These are phyloP conservation scores for Rambutsinella grinnellia DNA, from an alignment of 2,888 invertebrate genomes.

Conservation along the genomic window DNA sequence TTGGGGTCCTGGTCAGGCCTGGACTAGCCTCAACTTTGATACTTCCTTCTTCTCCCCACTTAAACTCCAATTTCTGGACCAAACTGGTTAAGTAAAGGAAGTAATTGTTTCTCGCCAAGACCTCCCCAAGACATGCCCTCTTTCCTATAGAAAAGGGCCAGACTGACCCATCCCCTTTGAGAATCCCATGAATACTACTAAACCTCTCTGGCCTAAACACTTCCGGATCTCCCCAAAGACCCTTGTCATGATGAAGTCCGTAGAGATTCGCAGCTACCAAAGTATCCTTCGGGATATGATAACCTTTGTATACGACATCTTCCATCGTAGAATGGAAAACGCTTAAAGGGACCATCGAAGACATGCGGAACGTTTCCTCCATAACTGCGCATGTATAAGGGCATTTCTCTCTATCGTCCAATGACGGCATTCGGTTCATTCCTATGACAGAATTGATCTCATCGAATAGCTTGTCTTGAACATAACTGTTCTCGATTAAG, in stretches of 20 bases:
- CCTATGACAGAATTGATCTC: slow-evolving; percentile 46
- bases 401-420: slow-evolving; percentile 43
- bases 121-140: slow-evolving; percentile 40
- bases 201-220: slow-evolving; percentile 59
- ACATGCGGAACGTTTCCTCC: slow-evolving; percentile 51
- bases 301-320: slow-evolving; percentile 44
- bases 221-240: slow-evolving; percentile 54
- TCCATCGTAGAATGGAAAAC: slow-evolving; percentile 54
- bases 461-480: slow-evolving; percentile 46
- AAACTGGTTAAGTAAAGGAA: slow-evolving; percentile 42
- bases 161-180: slow-evolving; percentile 4
- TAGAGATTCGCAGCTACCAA: slow-evolving; percentile 52
- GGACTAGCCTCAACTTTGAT: neutral
- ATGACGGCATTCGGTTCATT: slow-evolving; percentile 8
- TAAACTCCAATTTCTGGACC: slow-evolving; percentile 31
- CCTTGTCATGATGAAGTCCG: slow-evolving; percentile 43
- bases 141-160: slow-evolving; percentile 55
- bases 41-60: neutral
- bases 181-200: neutral
- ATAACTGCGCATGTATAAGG: slow-evolving; percentile 54
- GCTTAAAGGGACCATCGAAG: slow-evolving; percentile 48
- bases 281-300: slow-evolving; percentile 54
- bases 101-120: slow-evolving; percentile 24
- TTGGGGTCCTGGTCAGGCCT: neutral
- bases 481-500: slow-evolving; percentile 22